Evolutionary conservation across 2,797 vertebrate genomes (phyloP).

Genomic region (Tinamus major): DNA sequence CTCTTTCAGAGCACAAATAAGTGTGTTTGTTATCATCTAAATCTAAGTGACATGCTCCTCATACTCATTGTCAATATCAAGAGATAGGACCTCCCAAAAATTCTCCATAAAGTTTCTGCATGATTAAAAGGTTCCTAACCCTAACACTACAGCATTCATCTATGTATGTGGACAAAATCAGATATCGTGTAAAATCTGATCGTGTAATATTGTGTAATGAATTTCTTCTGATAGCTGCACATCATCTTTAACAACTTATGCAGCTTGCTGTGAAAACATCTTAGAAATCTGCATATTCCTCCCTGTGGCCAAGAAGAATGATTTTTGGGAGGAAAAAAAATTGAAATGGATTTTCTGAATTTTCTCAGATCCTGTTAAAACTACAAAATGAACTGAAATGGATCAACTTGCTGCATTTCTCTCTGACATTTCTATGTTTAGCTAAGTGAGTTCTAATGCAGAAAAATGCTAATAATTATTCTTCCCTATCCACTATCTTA

Average conservation of each 20-base stretch:
- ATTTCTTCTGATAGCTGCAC: neutral
- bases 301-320: neutral
- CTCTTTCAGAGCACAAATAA: neutral
- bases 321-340: neutral
- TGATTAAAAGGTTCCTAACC: neutral
- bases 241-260: neutral
- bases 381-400: neutral
- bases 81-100: neutral
- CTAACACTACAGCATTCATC: neutral
- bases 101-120: neutral
- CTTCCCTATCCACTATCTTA: neutral
- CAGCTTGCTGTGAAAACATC: neutral
- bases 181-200: neutral
- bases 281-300: neutral
- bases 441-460: neutral
- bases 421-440: neutral
- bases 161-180: neutral
- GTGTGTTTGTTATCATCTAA: neutral
- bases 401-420: neutral
- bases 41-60: neutral
- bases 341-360: too few relatives aligned
- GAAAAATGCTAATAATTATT: neutral
- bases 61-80: neutral
- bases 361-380: neutral
- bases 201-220: neutral